Evolutionary conservation across 2,888 invertebrate species (phyloP), one percentile per base, ranked within the genome.

Genomic region (Campoletis raptor): DNA sequence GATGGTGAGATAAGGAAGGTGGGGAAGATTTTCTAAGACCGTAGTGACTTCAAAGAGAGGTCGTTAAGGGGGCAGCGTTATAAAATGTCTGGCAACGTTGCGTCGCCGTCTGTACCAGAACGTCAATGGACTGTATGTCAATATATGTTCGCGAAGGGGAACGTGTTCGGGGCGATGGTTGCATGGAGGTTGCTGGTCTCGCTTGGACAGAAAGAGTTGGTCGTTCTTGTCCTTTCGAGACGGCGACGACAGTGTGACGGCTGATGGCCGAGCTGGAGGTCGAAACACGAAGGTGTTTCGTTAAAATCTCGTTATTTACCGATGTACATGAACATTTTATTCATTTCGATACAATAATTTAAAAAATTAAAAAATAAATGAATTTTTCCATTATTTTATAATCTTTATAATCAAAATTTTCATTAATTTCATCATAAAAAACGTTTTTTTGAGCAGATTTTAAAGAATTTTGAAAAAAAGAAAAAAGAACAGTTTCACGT

Each of bases 131-230:
- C 70, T 12, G 54, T 54, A 37, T 61, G 45, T 42, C 64, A 66
- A 69, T 82, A 52, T 15, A 70, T n/a, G 66, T 85, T 61, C 77
- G 73, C 78, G 30, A 81, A 78, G 81, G 77, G 77, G 81, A 81
- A 81, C 77, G 54, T 70, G 70, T 76, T 37, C 45, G 57, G 30
- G 42, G 30, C 69, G 67, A 64, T 73, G 57, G 67, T 57, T 54
- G 70, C n/a, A n/a, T 67, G 61, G 82, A 36, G 69, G 69, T 21
- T 70, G 64, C 40, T 70, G 61, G 48, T 77, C 24, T 45, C 37
- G 37, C 54, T 36, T 64, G 64, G 9, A 64, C 61, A 61, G 45
- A 61, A 70, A 77, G 70, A 24, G 57, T 70, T 45, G 61, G 45
- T 54, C 37, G 30, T 24, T 72, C 45, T 30, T 80, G 61, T 42